Conservation (phyloP, 1,140 invertebrate species). For the Telenomus remus region DNA sequence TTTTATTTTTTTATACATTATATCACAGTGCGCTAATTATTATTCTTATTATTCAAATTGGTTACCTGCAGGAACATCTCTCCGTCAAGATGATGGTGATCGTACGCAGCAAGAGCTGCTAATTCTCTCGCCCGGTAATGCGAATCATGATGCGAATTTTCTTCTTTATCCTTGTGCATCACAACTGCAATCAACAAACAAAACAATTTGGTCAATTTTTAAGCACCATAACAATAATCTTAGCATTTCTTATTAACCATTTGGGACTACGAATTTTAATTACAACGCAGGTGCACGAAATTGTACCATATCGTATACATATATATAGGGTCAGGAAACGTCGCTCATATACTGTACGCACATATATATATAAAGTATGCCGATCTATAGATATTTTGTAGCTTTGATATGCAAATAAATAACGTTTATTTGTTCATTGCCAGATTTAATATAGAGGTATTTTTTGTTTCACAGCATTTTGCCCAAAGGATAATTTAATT, state of each 20-base stretch:
- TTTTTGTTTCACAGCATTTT: too few species aligned
- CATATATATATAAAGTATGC: too few species aligned
- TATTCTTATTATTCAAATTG: too few species aligned
- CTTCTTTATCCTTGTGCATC: conserved; percentile 94
- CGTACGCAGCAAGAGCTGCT: conserved; percentile 88
- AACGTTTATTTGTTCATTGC: conserved; percentile 17
- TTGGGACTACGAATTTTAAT: conserved; percentile 58
- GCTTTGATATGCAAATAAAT: conserved; percentile 38
- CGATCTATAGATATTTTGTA: conserved; percentile 43
- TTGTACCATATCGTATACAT: conserved; percentile 67
- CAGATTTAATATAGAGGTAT: background rate
- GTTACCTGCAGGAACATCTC: conserved; percentile 96
- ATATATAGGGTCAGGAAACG: conserved; percentile 68
- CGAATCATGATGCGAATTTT: conserved; percentile 79
- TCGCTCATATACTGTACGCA: conserved; percentile 70
- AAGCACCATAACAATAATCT: conserved; percentile 10
- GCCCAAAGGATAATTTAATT: too few species aligned
- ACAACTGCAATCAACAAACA: conserved; percentile 84
- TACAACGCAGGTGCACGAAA: conserved; percentile 67
- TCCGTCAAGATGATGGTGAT: conserved; percentile 92
- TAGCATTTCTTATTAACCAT: conserved; percentile 36
- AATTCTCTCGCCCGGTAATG: conserved; percentile 86
- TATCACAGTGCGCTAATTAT: too few species aligned
- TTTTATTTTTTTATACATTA: too few species aligned
- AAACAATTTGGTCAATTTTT: conserved; percentile 16